Evolutionary conservation across 2,888 invertebrate genomes (phyloP).

Genomic region (Chorisops tibialis): DNA sequence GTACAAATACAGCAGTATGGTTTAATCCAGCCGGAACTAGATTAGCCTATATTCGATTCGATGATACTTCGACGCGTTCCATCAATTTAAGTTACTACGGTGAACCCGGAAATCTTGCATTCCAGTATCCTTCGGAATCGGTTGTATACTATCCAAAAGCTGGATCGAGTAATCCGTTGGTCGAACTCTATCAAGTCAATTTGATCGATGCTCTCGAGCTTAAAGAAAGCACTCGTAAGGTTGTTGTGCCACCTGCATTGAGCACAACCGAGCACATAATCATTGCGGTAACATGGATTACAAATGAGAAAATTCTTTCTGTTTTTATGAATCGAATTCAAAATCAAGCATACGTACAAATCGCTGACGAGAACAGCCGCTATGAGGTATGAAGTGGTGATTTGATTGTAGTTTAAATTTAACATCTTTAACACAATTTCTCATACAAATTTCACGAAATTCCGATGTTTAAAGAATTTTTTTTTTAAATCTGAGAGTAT

Average conservation of each 20-base stretch:
- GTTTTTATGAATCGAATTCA: conserved; percentile 90
- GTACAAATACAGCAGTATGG: conserved; percentile 82
- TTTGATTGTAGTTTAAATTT: too few relatives aligned
- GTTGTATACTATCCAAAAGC: conserved; percentile 76
- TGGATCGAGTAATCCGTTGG: conserved; percentile 65
- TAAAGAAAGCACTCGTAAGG: conserved; percentile 34
- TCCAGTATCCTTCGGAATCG: conserved; percentile 74
- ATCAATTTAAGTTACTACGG: conserved; percentile 82
- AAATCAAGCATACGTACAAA: conserved; percentile 64
- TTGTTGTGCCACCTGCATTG: conserved; percentile 45
- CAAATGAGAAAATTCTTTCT: conserved; percentile 65
- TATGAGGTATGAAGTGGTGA: too few relatives aligned
- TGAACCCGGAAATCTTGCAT: conserved; percentile 65
- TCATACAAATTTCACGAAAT: too few relatives aligned
- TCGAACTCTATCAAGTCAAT: conserved; percentile 61
- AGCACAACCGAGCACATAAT: conserved; percentile 52
- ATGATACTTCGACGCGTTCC: conserved; percentile 68
- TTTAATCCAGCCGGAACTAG: conserved; percentile 77
- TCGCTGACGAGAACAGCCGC: conserved; percentile 57
- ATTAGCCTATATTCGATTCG: conserved; percentile 77
- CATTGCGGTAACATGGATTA: conserved; percentile 73
- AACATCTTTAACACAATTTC: too few relatives aligned
- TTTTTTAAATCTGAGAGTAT: too few relatives aligned
- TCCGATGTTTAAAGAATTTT: too few relatives aligned
- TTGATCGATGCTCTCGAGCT: conserved; percentile 49